phyloP scores from a whole-genome alignment of 2,888 invertebrate species.

The Agriopis leucophaearia region DNA sequence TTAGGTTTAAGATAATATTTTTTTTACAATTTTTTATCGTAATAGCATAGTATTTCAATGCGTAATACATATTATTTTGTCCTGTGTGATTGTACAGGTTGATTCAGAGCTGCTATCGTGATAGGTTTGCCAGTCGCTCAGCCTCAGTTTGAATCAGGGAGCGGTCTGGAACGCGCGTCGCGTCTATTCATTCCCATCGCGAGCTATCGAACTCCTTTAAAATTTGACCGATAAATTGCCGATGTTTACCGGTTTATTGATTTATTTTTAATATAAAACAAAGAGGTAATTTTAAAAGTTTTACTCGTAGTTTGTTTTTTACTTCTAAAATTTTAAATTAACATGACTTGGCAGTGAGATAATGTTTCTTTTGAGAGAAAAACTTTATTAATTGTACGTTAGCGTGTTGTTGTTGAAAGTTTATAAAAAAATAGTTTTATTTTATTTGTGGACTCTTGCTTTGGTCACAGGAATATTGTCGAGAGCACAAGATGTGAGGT shows the following conservation, averaged over 20 bases:
- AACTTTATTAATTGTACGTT: not conserved
- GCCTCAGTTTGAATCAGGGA: slow-evolving; percentile 27
- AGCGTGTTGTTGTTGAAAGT: slow-evolving; percentile 9
- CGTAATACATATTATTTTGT: not conserved
- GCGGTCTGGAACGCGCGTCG: slow-evolving; percentile 18
- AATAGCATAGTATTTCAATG: too few relatives aligned
- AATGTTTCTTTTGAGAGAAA: not conserved
- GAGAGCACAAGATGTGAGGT: slow-evolving; percentile 25
- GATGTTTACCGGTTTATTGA: not conserved
- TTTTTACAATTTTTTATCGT: too few relatives aligned
- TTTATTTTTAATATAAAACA: not conserved
- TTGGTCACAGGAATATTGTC: not conserved
- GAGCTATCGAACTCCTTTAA: slow-evolving; percentile 12
- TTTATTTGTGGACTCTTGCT: slow-evolving; percentile 10
- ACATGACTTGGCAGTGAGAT: not conserved
- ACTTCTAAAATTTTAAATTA: not conserved
- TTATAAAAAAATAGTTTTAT: not conserved
- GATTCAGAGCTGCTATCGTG: not conserved
- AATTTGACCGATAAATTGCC: not conserved
- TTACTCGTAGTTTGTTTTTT: not conserved
- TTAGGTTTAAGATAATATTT: too few relatives aligned
- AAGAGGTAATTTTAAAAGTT: not conserved
- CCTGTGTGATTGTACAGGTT: not conserved
- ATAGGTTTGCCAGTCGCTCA: slow-evolving; percentile 11
- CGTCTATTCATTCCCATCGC: not conserved